phyloP scores from a whole-genome alignment of 1,140 invertebrate species.

The Saxidomus purpurata region DNA sequence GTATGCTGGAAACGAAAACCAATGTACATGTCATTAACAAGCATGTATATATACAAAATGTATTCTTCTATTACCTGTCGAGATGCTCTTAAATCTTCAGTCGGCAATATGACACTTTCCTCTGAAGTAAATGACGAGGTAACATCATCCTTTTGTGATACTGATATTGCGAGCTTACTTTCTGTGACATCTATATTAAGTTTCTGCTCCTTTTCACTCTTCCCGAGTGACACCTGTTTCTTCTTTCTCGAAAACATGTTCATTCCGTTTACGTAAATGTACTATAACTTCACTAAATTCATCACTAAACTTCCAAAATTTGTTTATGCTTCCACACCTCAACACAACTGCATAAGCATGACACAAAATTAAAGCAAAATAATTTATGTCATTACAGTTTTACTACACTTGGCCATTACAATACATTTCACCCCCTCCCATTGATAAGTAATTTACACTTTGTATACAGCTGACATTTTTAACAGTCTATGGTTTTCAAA shows the following conservation, averaged over 20 bases:
- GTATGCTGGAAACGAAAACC: slow-evolving; percentile 89
- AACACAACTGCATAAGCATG: not conserved
- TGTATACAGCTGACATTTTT: slow-evolving; percentile 25
- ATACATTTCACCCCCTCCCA: not conserved
- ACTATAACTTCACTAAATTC: not conserved
- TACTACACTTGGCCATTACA: not conserved
- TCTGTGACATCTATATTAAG: slow-evolving; percentile 19
- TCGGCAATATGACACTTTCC: not conserved
- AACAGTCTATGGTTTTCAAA: slow-evolving; percentile 7
- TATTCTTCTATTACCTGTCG: slow-evolving; percentile 34
- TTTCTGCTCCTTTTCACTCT: not conserved
- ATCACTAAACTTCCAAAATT: not conserved
- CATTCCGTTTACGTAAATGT: not conserved
- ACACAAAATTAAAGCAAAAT: not conserved
- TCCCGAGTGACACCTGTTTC: slow-evolving; percentile 29
- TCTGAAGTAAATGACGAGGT: no score
- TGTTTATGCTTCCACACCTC: not conserved
- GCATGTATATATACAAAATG: not conserved
- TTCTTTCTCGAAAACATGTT: slow-evolving; percentile 60
- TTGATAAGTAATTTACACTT: slow-evolving; percentile 32
- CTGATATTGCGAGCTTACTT: not conserved
- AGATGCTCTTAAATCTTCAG: not conserved
- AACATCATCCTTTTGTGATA: not conserved
- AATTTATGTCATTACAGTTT: not conserved
- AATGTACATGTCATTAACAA: not conserved